Evolutionary conservation across 2,113 vertebrate species (phyloP).

Genomic region (Strix aluco): DNA sequence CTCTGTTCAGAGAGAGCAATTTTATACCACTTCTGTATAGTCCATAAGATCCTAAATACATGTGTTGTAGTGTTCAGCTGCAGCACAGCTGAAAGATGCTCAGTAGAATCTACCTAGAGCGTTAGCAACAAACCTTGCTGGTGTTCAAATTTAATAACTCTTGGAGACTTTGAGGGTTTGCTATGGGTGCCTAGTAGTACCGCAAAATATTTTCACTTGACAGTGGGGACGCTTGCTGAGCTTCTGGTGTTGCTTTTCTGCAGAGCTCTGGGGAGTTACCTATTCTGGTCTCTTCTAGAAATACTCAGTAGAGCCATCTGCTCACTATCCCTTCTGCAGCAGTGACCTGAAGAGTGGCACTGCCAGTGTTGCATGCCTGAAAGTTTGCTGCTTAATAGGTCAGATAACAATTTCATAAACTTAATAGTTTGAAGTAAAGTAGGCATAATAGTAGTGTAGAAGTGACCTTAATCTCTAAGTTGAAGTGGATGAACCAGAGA

Average conservation of each 20-base stretch:
- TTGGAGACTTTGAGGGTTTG: not conserved
- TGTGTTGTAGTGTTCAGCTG: not conserved
- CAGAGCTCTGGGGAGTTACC: not conserved
- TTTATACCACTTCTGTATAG: not conserved
- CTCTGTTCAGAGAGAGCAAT: not conserved
- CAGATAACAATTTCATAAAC: not conserved
- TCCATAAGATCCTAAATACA: not conserved
- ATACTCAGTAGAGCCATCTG: not conserved
- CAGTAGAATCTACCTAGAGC: not conserved
- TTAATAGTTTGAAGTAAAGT: not conserved
- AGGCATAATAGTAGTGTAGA: not conserved
- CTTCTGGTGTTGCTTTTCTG: not conserved
- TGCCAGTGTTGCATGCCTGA: not conserved
- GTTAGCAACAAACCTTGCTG: not conserved
- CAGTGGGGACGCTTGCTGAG: not conserved
- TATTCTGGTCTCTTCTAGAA: not conserved
- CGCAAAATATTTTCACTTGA: not conserved
- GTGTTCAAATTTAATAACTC: not conserved
- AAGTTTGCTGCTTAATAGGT: not conserved
- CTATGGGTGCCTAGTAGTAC: not conserved
- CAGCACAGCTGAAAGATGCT: not conserved
- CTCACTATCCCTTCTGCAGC: not conserved
- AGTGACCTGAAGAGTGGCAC: not conserved
- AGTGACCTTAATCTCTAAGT: not conserved
- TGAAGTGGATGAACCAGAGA: not conserved